Evolutionary conservation across 2,888 invertebrate species (phyloP).

Genomic region (Halocaridina rubra): DNA sequence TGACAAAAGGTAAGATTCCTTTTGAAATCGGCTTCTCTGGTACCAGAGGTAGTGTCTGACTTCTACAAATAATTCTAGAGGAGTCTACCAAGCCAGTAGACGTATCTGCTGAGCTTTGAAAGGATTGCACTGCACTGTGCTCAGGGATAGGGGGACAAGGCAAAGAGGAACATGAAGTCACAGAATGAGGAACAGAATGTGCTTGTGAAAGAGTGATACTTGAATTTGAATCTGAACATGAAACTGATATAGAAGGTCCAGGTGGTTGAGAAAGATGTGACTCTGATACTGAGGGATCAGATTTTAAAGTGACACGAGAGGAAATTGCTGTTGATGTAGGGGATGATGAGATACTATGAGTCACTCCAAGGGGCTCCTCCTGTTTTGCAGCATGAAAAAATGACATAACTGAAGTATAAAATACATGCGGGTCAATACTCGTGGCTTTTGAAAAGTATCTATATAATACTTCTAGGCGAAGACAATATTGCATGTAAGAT

Average conservation of each 20-base stretch:
- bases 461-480: too few relatives aligned
- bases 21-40: background rate
- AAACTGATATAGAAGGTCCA: background rate
- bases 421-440: background rate
- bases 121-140: background rate
- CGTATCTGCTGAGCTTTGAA: background rate
- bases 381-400: background rate
- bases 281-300: background rate
- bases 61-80: conserved; percentile 29
- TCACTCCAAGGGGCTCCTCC: background rate
- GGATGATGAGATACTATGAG: background rate
- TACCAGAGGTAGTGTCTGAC: conserved; percentile 24
- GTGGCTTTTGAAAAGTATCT: too few relatives aligned
- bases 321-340: background rate
- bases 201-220: too few relatives aligned
- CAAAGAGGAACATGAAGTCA: background rate
- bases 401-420: background rate
- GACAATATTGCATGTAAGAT: too few relatives aligned
- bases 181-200: background rate
- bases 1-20: too few relatives aligned
- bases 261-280: background rate
- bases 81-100: background rate
- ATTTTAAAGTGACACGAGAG: background rate
- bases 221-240: too few relatives aligned
- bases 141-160: conserved; percentile 9